These are phyloP conservation scores for Acleris sparsana DNA, from an alignment of 2,888 invertebrate genomes.

Conservation along the genomic window DNA sequence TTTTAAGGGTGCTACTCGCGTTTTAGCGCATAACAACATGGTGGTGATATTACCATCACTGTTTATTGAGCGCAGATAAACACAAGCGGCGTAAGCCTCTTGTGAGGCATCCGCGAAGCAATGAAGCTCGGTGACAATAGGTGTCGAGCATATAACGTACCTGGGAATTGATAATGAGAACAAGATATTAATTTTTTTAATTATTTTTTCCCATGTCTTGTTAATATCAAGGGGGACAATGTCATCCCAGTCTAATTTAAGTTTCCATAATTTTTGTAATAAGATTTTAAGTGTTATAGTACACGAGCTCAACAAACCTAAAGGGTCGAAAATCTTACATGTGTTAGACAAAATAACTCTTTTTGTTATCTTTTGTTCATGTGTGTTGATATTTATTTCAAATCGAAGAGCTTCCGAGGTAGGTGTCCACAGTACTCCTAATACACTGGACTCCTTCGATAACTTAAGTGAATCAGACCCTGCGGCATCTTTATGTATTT, in stretches of 20 bases:
- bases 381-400: background rate
- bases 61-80: background rate
- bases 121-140: background rate
- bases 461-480: conserved; percentile 4
- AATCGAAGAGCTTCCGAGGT: background rate
- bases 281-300: conserved; percentile 5
- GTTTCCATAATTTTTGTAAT: background rate
- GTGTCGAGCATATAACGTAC: background rate
- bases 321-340: background rate
- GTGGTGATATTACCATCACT: background rate
- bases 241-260: conserved; percentile 8
- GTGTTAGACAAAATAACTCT: conserved; percentile 6
- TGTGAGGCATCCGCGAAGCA: conserved; percentile 11
- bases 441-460: conserved; percentile 8
- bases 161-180: background rate
- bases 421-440: conserved; percentile 4
- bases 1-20: conserved; percentile 7
- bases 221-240: background rate
- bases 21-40: conserved; percentile 9
- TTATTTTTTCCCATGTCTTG: background rate
- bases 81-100: conserved; percentile 7
- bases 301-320: conserved; percentile 5
- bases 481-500: background rate
- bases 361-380: background rate
- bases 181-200: background rate